Evolutionary conservation across 2,888 invertebrate genomes (phyloP).

Genomic region (Drosophila mimetica): DNA sequence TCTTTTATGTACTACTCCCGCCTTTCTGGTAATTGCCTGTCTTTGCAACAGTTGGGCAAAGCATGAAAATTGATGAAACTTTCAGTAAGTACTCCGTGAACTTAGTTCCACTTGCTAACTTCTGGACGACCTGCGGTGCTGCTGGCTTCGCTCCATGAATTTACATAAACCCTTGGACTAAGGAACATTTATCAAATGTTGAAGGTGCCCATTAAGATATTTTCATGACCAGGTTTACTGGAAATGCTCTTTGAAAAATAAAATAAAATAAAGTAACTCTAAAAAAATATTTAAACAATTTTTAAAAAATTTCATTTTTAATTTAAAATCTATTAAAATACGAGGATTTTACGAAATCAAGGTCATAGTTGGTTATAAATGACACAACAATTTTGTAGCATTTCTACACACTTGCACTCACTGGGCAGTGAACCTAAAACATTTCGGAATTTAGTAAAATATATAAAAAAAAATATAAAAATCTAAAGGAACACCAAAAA

Average conservation of each 20-base stretch:
- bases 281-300: too few species aligned
- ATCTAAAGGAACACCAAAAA: too few species aligned
- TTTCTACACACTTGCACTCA: too few species aligned
- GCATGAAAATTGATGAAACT: slow-evolving; percentile 57
- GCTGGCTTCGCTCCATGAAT: slow-evolving; percentile 43
- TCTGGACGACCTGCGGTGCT: slow-evolving; percentile 49
- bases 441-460: too few species aligned
- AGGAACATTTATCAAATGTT: slow-evolving; percentile 67
- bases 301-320: not conserved
- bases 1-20: slow-evolving; percentile 56
- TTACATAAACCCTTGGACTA: slow-evolving; percentile 47
- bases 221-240: slow-evolving; percentile 2
- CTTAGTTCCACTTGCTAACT: slow-evolving; percentile 3
- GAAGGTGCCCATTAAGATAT: slow-evolving; percentile 11
- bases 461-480: too few species aligned
- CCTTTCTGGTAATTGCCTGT: slow-evolving; percentile 64
- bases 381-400: too few species aligned
- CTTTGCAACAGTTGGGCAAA: slow-evolving; percentile 70
- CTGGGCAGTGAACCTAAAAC: too few species aligned
- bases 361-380: too few species aligned
- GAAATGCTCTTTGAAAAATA: slow-evolving; percentile 1
- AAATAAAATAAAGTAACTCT: too few species aligned
- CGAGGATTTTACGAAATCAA: too few species aligned
- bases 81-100: slow-evolving; percentile 46
- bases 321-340: too few species aligned